Percentiles rank a stretch among this genome's conserved stretches.
Evolutionary conservation across 2,113 vertebrate species (phyloP).

Genomic region (Tachuris rubrigastra): DNA sequence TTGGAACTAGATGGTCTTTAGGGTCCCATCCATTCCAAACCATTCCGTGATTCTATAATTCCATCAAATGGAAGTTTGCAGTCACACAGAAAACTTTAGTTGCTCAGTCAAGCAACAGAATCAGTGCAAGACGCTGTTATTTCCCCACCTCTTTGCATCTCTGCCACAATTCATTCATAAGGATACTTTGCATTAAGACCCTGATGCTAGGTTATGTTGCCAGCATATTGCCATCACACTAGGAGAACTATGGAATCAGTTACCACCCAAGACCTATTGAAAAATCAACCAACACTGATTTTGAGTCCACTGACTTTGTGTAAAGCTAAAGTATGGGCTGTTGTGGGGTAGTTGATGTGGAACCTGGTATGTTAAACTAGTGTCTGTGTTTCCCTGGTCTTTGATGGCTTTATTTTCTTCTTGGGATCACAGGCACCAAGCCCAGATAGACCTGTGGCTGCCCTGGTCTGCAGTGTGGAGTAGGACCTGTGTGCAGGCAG

Average conservation of each 20-base stretch:
- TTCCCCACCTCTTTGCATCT: not conserved
- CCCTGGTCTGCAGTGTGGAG: not conserved
- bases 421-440: not conserved
- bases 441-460: not conserved
- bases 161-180: not conserved
- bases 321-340: accelerated
- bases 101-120: not conserved
- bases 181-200: not conserved
- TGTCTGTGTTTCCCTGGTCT: not conserved
- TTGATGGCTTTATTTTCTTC: not conserved
- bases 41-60: not conserved
- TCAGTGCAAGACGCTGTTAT: accelerated
- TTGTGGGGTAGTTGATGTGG: not conserved
- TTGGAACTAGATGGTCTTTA: not conserved
- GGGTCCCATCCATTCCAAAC: not conserved
- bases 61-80: accelerated
- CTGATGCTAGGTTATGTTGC: not conserved
- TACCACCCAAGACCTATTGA: not conserved
- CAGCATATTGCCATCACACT: too few relatives aligned
- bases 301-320: accelerated
- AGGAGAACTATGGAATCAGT: not conserved
- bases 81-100: not conserved
- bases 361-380: not conserved
- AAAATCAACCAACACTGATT: not conserved
- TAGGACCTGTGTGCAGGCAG: accelerated